Percentiles rank a stretch among this genome's conserved stretches.
Evolutionary conservation across 2,797 vertebrate species (phyloP).

Genomic region (Tiaroga cobitis): DNA sequence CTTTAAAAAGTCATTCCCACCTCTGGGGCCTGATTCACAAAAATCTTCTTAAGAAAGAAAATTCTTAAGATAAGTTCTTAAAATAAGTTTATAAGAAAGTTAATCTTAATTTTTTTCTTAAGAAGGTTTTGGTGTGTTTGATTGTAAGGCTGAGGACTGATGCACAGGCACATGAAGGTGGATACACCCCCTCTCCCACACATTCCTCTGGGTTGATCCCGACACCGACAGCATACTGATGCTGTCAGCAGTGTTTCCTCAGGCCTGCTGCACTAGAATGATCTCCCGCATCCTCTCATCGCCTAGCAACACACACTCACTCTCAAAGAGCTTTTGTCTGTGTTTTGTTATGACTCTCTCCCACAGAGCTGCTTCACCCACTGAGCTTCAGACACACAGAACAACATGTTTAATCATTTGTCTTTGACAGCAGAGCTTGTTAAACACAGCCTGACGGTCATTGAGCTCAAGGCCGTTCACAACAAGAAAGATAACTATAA

Average conservation of each 20-base stretch:
- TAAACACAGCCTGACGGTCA: not conserved
- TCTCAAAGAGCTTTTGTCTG: constrained; percentile 86
- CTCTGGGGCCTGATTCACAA: not conserved
- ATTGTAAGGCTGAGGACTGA: not conserved
- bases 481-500: not conserved
- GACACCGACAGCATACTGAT: constrained; percentile 79
- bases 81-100: too few relatives aligned
- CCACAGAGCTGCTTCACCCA: constrained; percentile 71
- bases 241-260: constrained; percentile 77
- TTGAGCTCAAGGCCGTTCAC: not conserved
- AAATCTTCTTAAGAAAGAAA: not conserved
- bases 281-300: constrained; percentile 82
- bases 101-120: not conserved
- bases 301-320: constrained; percentile 85
- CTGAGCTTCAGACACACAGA: constrained; percentile 20
- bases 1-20: not conserved
- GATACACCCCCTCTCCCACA: not conserved
- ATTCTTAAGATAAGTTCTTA: too few relatives aligned
- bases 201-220: constrained; percentile 40
- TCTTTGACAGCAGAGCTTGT: constrained; percentile 9
- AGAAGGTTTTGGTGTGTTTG: not conserved
- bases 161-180: not conserved
- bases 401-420: constrained; percentile 32
- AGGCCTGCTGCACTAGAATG: constrained; percentile 83
- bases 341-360: constrained; percentile 77